Base-by-base conservation (phyloP, 2,888 invertebrate species). In the Toxonevra muliebris region DNA sequence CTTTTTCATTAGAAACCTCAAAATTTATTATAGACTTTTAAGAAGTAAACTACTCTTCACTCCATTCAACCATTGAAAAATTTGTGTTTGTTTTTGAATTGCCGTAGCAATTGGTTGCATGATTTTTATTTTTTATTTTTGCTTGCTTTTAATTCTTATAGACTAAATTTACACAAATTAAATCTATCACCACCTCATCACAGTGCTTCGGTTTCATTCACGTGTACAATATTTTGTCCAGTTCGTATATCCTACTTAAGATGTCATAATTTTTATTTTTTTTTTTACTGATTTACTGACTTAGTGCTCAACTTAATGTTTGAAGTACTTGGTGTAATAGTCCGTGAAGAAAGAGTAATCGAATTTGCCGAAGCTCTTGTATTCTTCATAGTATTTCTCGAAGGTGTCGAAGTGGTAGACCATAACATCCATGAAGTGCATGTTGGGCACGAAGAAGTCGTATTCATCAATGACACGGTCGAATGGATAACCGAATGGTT, bases 401-500 rank as follows among this genome's bases (percentile, higher is more conserved):
- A 78, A 75, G 65, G 87, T 85, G 59, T 87, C 87, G 76, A 88
- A 87, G 85, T 92, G 90, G 86, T 88, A 91, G 77, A 92, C 87
- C 69, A 85, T 84, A 0, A 90, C 87, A 74, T 91, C 90, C 74
- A 90, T 87, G 81, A 90, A 89, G 82, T 87, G 88, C 87, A 90
- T 89, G 86, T 93, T 92, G 43, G 91, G 88, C 20, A 90, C 89
- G 74, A 86, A 87, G 87, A 91, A 92, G 69, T 86, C 86, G 60
- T 84, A 84, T 60, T 88, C 86, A 63, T 89, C 86, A 76, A 91
- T 88, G 17, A 86, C 86, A 74, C 91, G 90, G 80, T 94, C 92
- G 80, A 93, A 88, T 73, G 93, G 93, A 87, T 89, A 93, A 58
- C 91, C 92, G 76, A 90, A 86, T 55, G 92, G 88, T 83, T 88